Evolutionary conservation across 2,888 invertebrate genomes (phyloP).

Genomic region (Phyllotreta cruciferae): DNA sequence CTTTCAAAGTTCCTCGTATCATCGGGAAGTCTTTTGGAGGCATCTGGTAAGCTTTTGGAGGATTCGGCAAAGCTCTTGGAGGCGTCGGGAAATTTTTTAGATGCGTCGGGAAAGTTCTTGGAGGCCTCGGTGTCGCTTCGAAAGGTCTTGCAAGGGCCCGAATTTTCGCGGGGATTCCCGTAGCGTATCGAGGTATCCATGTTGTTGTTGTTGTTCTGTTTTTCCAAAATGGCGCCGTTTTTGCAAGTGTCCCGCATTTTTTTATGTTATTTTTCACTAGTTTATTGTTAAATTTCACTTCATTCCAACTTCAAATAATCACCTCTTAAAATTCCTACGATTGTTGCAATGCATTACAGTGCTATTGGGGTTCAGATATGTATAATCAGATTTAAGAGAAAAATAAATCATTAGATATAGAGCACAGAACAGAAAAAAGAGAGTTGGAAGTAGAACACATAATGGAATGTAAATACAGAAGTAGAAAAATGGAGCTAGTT

Average conservation of each 20-base stretch:
- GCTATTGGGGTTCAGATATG: too few relatives aligned
- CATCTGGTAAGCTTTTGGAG: slow-evolving; percentile 19
- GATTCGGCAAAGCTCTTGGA: slow-evolving; percentile 9
- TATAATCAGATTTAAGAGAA: too few relatives aligned
- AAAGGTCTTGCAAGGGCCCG: slow-evolving; percentile 2
- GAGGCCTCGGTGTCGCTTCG: slow-evolving; percentile 17
- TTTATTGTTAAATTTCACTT: not conserved
- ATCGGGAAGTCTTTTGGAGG: too few relatives aligned
- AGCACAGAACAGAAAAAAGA: too few relatives aligned
- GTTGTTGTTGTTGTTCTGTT: slow-evolving; percentile 1
- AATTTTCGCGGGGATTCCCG: too few relatives aligned
- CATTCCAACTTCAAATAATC: not conserved
- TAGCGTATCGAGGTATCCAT: not conserved
- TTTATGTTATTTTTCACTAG: not conserved
- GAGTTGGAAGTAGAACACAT: too few relatives aligned
- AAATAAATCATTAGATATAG: too few relatives aligned
- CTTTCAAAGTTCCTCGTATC: slow-evolving; percentile 48
- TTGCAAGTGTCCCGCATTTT: not conserved
- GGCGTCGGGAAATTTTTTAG: too few relatives aligned
- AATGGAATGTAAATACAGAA: too few relatives aligned
- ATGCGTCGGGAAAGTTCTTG: slow-evolving; percentile 20
- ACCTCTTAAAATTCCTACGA: too few relatives aligned
- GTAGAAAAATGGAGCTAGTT: too few relatives aligned
- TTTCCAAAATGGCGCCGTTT: slow-evolving; percentile 34
- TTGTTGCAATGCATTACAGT: too few relatives aligned